Percentiles rank a stretch among this genome's conserved stretches.
Conservation (phyloP, 2,113 vertebrate genomes). For the Osmerus eperlanus region DNA sequence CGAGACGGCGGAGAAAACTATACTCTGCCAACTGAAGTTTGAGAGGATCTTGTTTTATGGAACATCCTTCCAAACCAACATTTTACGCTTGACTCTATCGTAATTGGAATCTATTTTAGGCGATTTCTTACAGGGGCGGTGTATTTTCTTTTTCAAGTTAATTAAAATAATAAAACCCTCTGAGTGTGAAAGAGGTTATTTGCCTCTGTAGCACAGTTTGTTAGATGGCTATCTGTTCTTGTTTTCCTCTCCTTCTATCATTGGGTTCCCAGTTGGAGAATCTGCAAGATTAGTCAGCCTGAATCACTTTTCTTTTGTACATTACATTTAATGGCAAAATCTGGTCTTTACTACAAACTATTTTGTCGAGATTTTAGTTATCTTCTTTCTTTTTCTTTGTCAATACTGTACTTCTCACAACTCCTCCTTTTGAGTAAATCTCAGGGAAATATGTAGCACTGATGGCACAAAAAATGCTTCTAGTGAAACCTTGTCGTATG, state of each 20-base stretch:
- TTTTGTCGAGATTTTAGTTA: too few relatives aligned
- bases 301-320: too few relatives aligned
- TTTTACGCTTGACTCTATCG: conserved; percentile 34
- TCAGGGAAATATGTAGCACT: too few relatives aligned
- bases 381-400: too few relatives aligned
- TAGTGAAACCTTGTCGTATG: too few relatives aligned
- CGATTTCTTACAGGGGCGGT: conserved; percentile 16
- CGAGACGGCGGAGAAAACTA: too few relatives aligned
- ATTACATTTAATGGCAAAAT: too few relatives aligned
- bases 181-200: conserved; percentile 35
- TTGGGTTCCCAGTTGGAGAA: not conserved
- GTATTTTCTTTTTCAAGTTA: conserved; percentile 24
- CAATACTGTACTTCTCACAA: too few relatives aligned
- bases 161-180: conserved; percentile 40
- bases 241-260: not conserved
- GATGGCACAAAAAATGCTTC: too few relatives aligned
- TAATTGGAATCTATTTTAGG: conserved; percentile 44
- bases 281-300: not conserved
- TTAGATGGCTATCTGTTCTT: conserved; percentile 19
- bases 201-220: conserved; percentile 18
- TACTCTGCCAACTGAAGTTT: conserved; percentile 14
- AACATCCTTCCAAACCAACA: conserved; percentile 15
- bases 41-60: conserved; percentile 1
- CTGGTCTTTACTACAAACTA: too few relatives aligned
- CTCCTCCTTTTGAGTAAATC: too few relatives aligned